Evolutionary conservation across 2,797 vertebrate genomes (phyloP).

Genomic region (Gambusia yucatana): DNA sequence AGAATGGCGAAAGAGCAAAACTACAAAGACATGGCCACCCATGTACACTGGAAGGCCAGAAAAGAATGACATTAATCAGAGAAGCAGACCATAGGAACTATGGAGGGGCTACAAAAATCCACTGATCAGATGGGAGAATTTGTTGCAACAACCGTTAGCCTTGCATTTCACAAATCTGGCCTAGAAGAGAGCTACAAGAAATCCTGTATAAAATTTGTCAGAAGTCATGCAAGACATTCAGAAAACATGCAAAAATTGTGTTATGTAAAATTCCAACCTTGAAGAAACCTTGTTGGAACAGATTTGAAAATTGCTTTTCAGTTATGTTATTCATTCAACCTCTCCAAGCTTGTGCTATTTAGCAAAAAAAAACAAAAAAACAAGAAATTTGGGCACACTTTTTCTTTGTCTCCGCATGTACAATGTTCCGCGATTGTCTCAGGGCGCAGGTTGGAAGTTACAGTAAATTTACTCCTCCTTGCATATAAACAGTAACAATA

Average conservation of each 20-base stretch:
- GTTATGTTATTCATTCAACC: background rate
- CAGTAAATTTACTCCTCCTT: background rate
- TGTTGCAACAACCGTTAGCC: background rate
- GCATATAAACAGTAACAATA: background rate
- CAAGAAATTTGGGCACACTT: background rate
- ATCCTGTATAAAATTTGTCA: background rate
- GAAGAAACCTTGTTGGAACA: too few species aligned
- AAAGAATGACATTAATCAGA: background rate
- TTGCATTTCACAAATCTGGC: background rate
- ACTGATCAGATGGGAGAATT: background rate
- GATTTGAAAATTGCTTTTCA: background rate
- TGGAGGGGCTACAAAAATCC: background rate
- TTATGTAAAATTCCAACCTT: background rate
- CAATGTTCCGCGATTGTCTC: background rate
- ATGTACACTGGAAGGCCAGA: background rate
- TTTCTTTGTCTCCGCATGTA: background rate
- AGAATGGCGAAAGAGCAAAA: background rate
- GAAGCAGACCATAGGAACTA: background rate
- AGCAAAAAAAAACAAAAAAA: background rate
- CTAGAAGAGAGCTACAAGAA: background rate
- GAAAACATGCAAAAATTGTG: background rate
- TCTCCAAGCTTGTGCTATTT: background rate
- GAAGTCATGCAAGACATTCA: background rate
- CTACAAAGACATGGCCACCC: too few species aligned
- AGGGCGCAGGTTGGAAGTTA: slow-evolving; percentile 30